Percentiles rank a stretch among this genome's conserved stretches.
These are phyloP conservation scores for Diadema setosum DNA, from an alignment of 35 echinoderm and acorn worm species.

Conservation along the genomic window DNA sequence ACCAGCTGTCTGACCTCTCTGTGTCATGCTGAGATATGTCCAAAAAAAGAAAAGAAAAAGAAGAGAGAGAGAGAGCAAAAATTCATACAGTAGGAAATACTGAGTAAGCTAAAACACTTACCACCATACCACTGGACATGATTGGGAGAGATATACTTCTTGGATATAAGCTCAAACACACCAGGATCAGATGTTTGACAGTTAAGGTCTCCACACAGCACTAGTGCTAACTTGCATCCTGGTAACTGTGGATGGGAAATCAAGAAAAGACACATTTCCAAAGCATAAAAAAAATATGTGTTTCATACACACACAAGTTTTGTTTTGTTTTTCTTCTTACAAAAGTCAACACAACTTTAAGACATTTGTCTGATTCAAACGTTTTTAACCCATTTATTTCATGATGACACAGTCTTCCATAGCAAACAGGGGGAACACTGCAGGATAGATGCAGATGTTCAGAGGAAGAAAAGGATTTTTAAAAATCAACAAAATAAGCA, in stretches of 20 bases:
- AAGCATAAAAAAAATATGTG: too few species aligned
- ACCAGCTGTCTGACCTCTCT: background rate
- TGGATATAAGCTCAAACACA: slow-evolving; percentile 62
- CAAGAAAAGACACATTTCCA: too few species aligned
- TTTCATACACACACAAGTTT: too few species aligned
- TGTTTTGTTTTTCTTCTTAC: too few species aligned
- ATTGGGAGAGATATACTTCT: slow-evolving; percentile 34
- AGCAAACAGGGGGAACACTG: too few species aligned
- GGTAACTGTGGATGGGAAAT: background rate
- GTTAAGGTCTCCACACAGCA: slow-evolving; percentile 80
- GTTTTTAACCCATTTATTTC: too few species aligned
- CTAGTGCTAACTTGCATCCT: slow-evolving; percentile 2
- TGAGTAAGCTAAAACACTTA: background rate
- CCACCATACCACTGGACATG: slow-evolving; percentile 80
- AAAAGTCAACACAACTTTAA: too few species aligned
- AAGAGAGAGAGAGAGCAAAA: background rate
- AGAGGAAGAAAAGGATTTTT: too few species aligned
- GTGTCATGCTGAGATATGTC: background rate
- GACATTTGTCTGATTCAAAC: too few species aligned
- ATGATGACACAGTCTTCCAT: too few species aligned
- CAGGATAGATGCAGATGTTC: too few species aligned
- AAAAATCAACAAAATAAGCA: too few species aligned
- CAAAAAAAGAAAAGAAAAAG: background rate
- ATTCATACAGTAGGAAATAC: background rate
- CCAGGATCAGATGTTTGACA: slow-evolving; percentile 34